Percentiles rank a stretch among this genome's conserved stretches.
phyloP scores from a whole-genome alignment of 2,888 invertebrate species.

The Xiphydria camelus region DNA sequence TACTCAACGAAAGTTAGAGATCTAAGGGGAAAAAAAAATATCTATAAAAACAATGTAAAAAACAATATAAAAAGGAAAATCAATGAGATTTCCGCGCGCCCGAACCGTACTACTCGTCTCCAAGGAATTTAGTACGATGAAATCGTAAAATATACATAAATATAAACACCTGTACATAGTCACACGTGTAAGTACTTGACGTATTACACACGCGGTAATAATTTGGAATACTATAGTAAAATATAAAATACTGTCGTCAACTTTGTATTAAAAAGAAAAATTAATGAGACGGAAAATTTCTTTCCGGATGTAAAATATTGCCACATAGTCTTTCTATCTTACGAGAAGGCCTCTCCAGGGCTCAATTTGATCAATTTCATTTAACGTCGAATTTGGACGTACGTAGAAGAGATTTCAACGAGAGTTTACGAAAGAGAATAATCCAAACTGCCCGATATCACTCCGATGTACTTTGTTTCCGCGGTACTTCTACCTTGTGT shows the following conservation, averaged over 20 bases:
- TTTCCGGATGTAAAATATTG: conserved; percentile 8
- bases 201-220: conserved; percentile 21
- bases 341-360: not conserved
- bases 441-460: too few species aligned
- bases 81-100: too few species aligned
- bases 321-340: conserved; percentile 9
- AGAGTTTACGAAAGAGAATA: too few species aligned
- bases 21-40: conserved; percentile 44
- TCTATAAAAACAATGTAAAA: conserved; percentile 39
- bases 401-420: too few species aligned
- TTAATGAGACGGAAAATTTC: conserved; percentile 16
- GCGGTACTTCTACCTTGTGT: too few species aligned
- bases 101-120: too few species aligned
- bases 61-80: conserved; percentile 31
- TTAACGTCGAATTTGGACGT: too few species aligned
- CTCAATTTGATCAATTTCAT: not conserved
- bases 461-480: too few species aligned
- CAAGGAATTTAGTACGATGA: too few species aligned
- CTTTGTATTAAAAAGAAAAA: conserved; percentile 34
- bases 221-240: conserved; percentile 41
- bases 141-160: too few species aligned
- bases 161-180: too few species aligned
- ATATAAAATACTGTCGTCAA: conserved; percentile 48
- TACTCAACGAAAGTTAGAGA: conserved; percentile 43
- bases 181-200: too few species aligned